Conservation (phyloP, 2,888 invertebrate genomes). For the Deilephila elpenor region DNA sequence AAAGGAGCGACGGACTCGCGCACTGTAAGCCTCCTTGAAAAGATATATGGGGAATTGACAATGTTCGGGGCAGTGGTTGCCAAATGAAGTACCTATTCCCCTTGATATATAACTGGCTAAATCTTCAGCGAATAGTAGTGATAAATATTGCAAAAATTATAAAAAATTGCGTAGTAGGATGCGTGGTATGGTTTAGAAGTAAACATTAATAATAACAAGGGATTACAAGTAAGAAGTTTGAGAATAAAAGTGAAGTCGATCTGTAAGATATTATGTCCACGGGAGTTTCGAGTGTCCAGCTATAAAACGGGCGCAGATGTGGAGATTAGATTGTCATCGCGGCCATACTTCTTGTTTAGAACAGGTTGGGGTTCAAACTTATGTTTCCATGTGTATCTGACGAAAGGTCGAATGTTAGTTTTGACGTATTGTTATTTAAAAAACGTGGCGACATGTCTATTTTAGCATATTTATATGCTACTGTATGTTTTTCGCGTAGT, state of each 20-base stretch:
- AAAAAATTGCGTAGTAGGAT: no score
- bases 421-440: constrained; percentile 11
- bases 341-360: constrained; percentile 67
- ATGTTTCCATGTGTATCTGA: constrained; percentile 33
- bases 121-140: no score
- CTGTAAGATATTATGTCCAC: constrained; percentile 37
- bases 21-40: constrained; percentile 23
- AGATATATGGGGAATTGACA: constrained; percentile 72
- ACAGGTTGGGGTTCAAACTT: constrained; percentile 58
- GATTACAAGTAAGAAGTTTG: not conserved
- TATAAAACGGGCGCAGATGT: constrained; percentile 73
- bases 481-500: not conserved
- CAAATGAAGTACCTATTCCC: not conserved
- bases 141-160: no score
- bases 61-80: constrained; percentile 45
- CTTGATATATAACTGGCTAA: no score
- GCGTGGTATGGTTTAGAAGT: not conserved
- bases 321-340: constrained; percentile 73
- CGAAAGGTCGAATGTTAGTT: constrained; percentile 18
- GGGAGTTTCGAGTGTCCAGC: constrained; percentile 54
- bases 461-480: not conserved
- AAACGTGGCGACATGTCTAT: not conserved
- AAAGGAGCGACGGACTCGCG: constrained; percentile 50
- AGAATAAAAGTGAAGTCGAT: constrained; percentile 5
- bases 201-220: not conserved